Base-by-base conservation (phyloP, 2,888 invertebrate genomes). In the Agrotis exclamationis region DNA sequence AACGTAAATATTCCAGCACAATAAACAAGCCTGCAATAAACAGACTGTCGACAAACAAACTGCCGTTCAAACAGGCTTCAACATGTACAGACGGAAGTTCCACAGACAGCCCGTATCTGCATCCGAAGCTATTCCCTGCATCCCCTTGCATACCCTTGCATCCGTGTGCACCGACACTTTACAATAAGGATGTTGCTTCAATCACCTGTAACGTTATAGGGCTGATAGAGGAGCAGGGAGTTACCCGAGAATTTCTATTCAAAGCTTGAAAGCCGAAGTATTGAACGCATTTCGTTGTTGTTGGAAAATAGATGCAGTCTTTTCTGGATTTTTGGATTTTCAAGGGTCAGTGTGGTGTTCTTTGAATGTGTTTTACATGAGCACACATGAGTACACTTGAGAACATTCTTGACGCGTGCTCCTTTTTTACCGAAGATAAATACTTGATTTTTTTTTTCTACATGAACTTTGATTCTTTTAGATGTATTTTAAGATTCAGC, bases 61-160 rank as follows among this genome's bases (percentile, higher is more conserved):
- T 48, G 57, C 54, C 45, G 63, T 63, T 59, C 59, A 79, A 70
- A 76, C 70, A 69, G 20, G 7, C 69, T 48, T 48, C 24, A 39
- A 54, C 48, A 48, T 24, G 48, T 60, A 59, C 45, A 64, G 45
- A 22, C 80, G 84, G 84, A 84, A 79, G 80, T 69, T 62, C 39
- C 24, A 62, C 80, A 84, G 84, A 84, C 84, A 73, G 74, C 64
- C 67, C 58, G 71, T 80, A 82, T 84, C 76, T 80, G 70, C 72
- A 82, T 84, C 83, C 80, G 82, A 83, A 71, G 67, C 80, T 69
- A 79, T 79, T 83, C 66, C 65, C 28, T 59, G 44, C 51, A 71
- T 22, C 24, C 66, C 48, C 39, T 63, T 62, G 44, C 51, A 71
- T 22, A 33, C 66, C 22, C 16, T 18, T 54, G 60, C 60, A 69